A percentile compares a stretch with the other conserved stretches of the same genome.
These are phyloP conservation scores for Streptopelia turtur DNA, from an alignment of 2,797 vertebrate genomes.

Conservation along the genomic window DNA sequence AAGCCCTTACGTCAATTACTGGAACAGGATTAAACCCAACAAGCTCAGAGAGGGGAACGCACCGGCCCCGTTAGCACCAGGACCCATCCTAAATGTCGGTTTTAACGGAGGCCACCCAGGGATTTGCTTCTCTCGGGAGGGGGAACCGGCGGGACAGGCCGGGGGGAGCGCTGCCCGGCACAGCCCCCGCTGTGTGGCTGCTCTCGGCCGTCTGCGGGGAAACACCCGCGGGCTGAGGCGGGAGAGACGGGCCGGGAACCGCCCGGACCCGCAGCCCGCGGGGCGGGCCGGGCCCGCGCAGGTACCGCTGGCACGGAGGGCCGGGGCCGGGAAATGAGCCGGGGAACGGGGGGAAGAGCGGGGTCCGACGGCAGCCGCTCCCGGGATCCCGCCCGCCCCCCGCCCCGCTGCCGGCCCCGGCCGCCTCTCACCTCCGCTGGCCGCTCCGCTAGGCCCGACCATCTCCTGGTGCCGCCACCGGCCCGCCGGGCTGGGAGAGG, in stretches of 20 bases:
- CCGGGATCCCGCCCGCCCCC: not conserved
- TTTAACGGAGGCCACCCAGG: accelerated
- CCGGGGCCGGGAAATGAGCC: not conserved
- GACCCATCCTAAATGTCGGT: accelerated
- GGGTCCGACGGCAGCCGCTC: not conserved
- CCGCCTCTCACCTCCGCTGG: constrained; percentile 72
- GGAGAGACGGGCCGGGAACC: not conserved
- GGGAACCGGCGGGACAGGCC: too few relatives aligned
- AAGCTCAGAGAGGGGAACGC: not conserved
- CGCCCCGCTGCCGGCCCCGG: not conserved
- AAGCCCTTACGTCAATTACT: constrained; percentile 79
- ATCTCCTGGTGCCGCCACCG: constrained; percentile 70
- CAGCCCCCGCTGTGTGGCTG: not conserved
- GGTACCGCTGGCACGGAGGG: not conserved
- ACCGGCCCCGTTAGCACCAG: not conserved
- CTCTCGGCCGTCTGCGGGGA: not conserved
- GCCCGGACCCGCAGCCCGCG: too few relatives aligned
- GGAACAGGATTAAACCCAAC: constrained; percentile 50
- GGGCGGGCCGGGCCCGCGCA: not conserved
- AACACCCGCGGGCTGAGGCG: not conserved
- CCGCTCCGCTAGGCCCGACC: constrained; percentile 75
- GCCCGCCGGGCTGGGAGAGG: not conserved
- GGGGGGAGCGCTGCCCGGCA: not conserved
- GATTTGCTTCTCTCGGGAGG: accelerated
- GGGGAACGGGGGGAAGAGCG: not conserved